Conservation (phyloP, 1,140 invertebrate species). For the Venustaconcha ellipsiformis region DNA sequence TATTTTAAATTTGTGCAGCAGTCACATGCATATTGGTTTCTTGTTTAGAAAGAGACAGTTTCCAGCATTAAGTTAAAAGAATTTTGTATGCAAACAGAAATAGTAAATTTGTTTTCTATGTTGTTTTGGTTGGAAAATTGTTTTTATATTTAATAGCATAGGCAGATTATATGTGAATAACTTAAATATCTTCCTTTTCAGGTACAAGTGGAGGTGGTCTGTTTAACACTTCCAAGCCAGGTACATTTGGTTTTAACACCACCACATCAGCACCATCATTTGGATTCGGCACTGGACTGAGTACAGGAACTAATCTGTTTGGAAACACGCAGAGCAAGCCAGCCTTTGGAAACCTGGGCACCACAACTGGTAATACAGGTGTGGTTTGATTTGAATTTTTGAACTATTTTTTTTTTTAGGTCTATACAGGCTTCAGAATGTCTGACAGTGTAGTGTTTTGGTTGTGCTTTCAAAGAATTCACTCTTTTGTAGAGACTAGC, state of each 20-base stretch:
- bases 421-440: constrained; percentile 1
- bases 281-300: constrained; percentile 36
- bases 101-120: background rate
- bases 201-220: background rate
- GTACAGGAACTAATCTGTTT: constrained; percentile 43
- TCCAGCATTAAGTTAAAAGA: background rate
- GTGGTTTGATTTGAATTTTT: constrained; percentile 1
- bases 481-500: background rate
- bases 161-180: background rate
- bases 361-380: constrained; percentile 8
- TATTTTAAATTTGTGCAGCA: too few relatives aligned
- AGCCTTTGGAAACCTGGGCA: constrained; percentile 19
- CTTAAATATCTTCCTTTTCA: background rate
- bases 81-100: background rate
- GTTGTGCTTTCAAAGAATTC: constrained; percentile 2
- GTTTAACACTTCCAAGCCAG: constrained; percentile 21
- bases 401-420: background rate
- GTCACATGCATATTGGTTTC: too few relatives aligned
- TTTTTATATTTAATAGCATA: background rate
- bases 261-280: constrained; percentile 39
- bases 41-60: background rate
- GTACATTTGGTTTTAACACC: constrained; percentile 16
- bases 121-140: background rate
- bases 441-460: constrained; percentile 2
- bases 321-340: constrained; percentile 38